Base-by-base conservation (phyloP, 1,140 invertebrate species). In the Mya arenaria region DNA sequence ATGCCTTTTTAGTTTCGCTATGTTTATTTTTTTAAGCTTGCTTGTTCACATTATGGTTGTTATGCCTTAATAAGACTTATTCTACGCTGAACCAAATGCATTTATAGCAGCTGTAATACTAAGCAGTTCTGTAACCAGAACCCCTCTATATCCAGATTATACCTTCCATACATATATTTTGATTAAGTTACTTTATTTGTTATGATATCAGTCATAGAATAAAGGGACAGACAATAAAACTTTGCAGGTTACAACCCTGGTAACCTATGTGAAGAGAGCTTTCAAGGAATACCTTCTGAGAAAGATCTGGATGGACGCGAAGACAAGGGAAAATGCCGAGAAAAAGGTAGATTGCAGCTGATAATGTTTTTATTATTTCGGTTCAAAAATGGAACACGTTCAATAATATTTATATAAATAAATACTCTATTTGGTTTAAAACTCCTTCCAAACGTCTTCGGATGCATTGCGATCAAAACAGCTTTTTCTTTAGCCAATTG, bases 281-380 rank as follows among this genome's bases (percentile, higher is more conserved):
- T 99, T 99, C 89, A 97, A 97, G 88, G 94, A 95, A 55, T 97
- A 98, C 90, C 94, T 99, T 0, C 95, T 95, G 74, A 95, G 96
- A 19, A 92, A 98, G 19, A 94, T 95, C 37, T 99, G 98, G 98
- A 98, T 99, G 96, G 97, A 98, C 88, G 92, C 94, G 4, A 95
- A 97, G 88, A 99, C 97, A 0, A 94, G 95, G 55, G 93, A 94
- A 68, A 94, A 96, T 23, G 98, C 98, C 0, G 95, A 96, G 66
- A 95, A 95, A 19, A 99, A 99, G 92, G 92, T 92, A 44, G 2
- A 17, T 23, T 17, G 41, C 10, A 52, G 25, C 2, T n/a, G 2
- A 4, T 52, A 10, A 52, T n/a, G 10, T 52, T 3, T n/a, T 52
- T 10, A 48, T 48, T 48, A 13, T 48, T 48, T 48, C 41, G 41